phyloP scores from a whole-genome alignment of 2,113 vertebrate species.

The Mobula hypostoma region DNA sequence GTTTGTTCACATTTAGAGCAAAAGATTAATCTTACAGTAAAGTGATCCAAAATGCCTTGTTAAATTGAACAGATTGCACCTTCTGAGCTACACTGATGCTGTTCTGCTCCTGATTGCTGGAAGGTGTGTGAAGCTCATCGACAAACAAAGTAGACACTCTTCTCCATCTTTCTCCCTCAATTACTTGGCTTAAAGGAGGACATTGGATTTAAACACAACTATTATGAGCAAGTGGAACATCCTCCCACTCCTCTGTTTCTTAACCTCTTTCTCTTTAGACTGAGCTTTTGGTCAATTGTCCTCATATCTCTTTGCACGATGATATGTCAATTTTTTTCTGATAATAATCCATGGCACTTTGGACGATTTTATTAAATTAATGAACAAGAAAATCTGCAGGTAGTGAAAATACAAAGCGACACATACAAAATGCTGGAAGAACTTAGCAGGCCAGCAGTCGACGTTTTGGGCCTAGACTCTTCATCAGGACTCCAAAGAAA shows the following conservation, averaged over 20 bases:
- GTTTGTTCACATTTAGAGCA: slow-evolving; percentile 15
- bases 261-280: too few relatives aligned
- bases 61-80: not conserved
- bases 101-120: not conserved
- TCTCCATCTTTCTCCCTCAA: not conserved
- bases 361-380: too few relatives aligned
- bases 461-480: too few relatives aligned
- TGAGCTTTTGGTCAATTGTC: too few relatives aligned
- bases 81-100: not conserved
- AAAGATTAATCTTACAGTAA: slow-evolving; percentile 5
- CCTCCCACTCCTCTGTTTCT: too few relatives aligned
- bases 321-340: not conserved
- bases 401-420: too few relatives aligned
- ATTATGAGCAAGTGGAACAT: not conserved
- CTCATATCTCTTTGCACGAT: too few relatives aligned
- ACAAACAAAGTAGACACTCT: not conserved
- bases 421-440: too few relatives aligned
- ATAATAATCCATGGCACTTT: too few relatives aligned
- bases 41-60: not conserved
- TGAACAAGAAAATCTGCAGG: too few relatives aligned
- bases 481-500: too few relatives aligned
- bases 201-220: not conserved
- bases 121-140: not conserved
- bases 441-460: too few relatives aligned
- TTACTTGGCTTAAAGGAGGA: not conserved